Base-by-base conservation (phyloP, 2,113 vertebrate species). In the Paratilapia polleni region DNA sequence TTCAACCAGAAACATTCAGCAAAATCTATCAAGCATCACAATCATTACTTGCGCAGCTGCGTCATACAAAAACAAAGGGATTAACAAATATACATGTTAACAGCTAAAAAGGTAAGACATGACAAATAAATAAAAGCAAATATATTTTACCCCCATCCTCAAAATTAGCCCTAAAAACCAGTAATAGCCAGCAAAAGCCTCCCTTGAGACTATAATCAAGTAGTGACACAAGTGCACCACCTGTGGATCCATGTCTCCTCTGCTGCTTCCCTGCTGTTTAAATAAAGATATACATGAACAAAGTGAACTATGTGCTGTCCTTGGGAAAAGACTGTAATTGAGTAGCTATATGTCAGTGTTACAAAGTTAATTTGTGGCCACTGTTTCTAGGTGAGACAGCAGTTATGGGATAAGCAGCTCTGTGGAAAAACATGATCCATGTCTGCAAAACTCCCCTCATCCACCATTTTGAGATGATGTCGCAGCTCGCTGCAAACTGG, bases 101-200 rank as follows among this genome's bases (percentile, higher is more conserved):
- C 73, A 77, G 87, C 84, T 90, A 87, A 86, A 91, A 88, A 88
- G 68, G 78, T 90, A 38, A 89, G 76, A 57, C 58, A 78, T 84
- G 84, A 84, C 87, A 91, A 94, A 94, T 94, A 94, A 95, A 94
- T 94, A 94, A 73, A 93, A 94, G 88, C 76, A 90, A 84, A 89
- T 90, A 73, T 86, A 93, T 79, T 91, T 78, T 59, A 74, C 26
- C 84, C 68, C 24, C 28, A 68, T 83, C 74, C 28, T 81, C 78
- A 54, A 81, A 87, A 75, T 73, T 83, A 87, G 81, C 85, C 91
- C 87, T 81, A 77, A 86, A 83, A 81, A 61, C 77, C 70, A 76
- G 34, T 20, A 75, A 81, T 31, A 83, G n/a, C 78, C 85, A 34
- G 58, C 82, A 81, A 77, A n/a, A 86, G 61, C 58, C 59, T 90